Conservation (phyloP, 2,888 invertebrate genomes). For the Candidula unifasciata region DNA sequence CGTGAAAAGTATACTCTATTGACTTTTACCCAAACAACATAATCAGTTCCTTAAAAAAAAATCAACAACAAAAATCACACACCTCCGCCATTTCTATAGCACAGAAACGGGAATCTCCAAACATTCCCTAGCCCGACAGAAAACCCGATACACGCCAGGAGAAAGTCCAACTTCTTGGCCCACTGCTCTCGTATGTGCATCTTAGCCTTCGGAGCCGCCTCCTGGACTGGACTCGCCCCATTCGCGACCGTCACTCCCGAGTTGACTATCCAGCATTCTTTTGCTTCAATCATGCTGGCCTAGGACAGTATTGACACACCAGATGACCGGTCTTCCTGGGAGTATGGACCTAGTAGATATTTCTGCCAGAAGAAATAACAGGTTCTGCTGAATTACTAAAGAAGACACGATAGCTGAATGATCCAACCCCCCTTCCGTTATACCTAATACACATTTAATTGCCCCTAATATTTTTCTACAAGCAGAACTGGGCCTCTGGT, state of each 20-base stretch:
- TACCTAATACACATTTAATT: too few species aligned
- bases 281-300: neutral
- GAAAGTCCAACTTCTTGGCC: conserved; percentile 69
- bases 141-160: conserved; percentile 66
- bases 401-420: too few species aligned
- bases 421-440: too few species aligned
- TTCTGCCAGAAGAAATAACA: neutral
- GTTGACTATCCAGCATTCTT: conserved; percentile 31
- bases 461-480: too few species aligned
- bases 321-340: neutral
- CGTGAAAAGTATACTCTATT: too few species aligned
- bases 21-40: too few species aligned
- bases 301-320: neutral
- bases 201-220: conserved; percentile 48
- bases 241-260: conserved; percentile 21
- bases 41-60: too few species aligned
- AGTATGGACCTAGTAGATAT: neutral
- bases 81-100: conserved; percentile 72
- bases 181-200: conserved; percentile 65
- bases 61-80: too few species aligned
- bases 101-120: conserved; percentile 82
- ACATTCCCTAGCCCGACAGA: conserved; percentile 67
- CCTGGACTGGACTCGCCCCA: conserved; percentile 16
- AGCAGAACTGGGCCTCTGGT: too few species aligned
- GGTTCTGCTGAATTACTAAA: neutral